These are phyloP conservation scores for Baryphthengus martii DNA, from an alignment of 2,113 vertebrate species.

Conservation along the genomic window DNA sequence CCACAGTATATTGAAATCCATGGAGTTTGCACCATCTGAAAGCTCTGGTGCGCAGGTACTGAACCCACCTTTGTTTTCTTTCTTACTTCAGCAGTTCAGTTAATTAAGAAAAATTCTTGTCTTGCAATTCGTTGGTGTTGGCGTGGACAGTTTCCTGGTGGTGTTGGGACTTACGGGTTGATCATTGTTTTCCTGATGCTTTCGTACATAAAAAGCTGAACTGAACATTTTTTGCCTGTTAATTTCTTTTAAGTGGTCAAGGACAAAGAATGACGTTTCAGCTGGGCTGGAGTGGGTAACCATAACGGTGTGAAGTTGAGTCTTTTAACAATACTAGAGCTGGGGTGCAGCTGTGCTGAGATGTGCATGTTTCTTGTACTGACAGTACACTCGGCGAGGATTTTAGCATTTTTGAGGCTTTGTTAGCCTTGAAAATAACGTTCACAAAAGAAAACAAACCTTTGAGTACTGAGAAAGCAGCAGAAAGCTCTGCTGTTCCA, in stretches of 20 bases:
- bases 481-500: not conserved
- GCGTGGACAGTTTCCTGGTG: not conserved
- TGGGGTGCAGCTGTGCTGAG: not conserved
- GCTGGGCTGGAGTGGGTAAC: not conserved
- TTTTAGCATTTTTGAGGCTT: not conserved
- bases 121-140: not conserved
- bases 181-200: not conserved
- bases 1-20: constrained; percentile 92
- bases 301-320: not conserved
- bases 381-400: not conserved
- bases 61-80: not conserved
- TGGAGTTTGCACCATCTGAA: constrained; percentile 92
- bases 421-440: not conserved
- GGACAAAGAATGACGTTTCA: not conserved
- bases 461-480: not conserved
- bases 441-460: constrained; percentile 1
- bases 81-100: not conserved
- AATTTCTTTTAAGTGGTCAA: not conserved
- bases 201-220: not conserved
- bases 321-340: not conserved
- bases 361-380: not conserved
- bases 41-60: constrained; percentile 86
- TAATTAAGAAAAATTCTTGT: not conserved
- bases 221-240: not conserved
- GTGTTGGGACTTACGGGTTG: not conserved